Base-by-base conservation (phyloP, 2,113 vertebrate species). In the Bos indicus region DNA sequence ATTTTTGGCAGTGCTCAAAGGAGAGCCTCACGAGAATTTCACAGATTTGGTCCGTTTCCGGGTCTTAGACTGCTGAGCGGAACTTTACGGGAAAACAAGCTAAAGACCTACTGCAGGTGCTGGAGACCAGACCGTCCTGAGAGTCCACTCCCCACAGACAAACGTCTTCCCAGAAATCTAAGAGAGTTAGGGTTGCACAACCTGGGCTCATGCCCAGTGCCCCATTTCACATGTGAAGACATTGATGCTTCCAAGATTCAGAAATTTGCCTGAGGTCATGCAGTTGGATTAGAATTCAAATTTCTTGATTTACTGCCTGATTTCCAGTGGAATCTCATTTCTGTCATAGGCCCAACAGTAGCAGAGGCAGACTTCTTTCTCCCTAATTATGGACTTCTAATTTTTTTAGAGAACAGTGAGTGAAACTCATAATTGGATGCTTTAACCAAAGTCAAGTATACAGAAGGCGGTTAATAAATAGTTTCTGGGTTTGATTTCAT, bases 51-150 rank as follows among this genome's bases (percentile, higher is more conserved):
- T 93, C 88, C 90, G 57, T 97, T 97, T 98, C 95, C 80, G 60
- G 85, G 52, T 95, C 80, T 97, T 92, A 85, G 87, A 30, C 83
- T 54, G 40, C 80, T 77, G 78, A 96, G 90, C 83, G 92, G 87
- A 94, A 95, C 57, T 93, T 95, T 23, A 15, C 36, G 21, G 16
- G 84, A 30, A 88, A 94, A 74, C 25, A 96, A 94, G 36, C 91
- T 93, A 97, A 86, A 93, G 84, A 95, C 97, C 80, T 88, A 40
- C 96, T 78, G 71, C 92, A 98, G 91, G 93, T 97, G 94, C 97
- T 97, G 59, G 94, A 91, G 94, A 33, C 62, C 81, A 95, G 87
- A 23, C 86, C 91, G 94, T 96, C 85, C 52, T 64, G 19, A 94
- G 78, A 59, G 89, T 95, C 90, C 19, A 21, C 7, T 97, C 67